Percentiles rank a stretch among this genome's conserved stretches.
phyloP scores from a whole-genome alignment of 30 jellyfish, hydroid and myxozoan genomes.

The Mastigias papua region DNA sequence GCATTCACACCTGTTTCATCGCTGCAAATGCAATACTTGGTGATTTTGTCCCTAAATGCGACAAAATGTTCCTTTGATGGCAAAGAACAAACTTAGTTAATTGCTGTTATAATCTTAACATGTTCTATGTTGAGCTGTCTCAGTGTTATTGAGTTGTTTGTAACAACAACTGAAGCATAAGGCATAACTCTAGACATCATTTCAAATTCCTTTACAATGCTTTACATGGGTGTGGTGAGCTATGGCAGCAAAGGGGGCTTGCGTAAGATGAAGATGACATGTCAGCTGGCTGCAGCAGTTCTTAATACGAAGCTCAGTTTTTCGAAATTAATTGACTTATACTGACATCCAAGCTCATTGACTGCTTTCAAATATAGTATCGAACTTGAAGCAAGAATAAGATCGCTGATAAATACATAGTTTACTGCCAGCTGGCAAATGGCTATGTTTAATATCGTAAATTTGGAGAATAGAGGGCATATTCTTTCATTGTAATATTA shows the following conservation, averaged over 20 bases:
- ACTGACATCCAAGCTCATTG: not conserved
- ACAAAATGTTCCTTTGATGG: not conserved
- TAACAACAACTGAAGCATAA: not conserved
- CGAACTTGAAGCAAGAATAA: not conserved
- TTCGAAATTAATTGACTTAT: too few species aligned
- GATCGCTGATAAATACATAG: too few species aligned
- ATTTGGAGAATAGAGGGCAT: not conserved
- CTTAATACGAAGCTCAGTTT: too few species aligned
- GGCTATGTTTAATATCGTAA: not conserved
- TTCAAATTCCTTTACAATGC: not conserved
- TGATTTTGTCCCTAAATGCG: not conserved
- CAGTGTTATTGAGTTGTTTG: not conserved
- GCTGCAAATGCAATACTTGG: not conserved
- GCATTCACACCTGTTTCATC: constrained; percentile 34
- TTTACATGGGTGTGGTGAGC: not conserved
- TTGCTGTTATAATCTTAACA: not conserved
- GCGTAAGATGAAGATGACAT: too few species aligned
- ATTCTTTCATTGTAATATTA: not conserved
- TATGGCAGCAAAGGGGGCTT: too few species aligned
- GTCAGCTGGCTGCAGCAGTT: too few species aligned
- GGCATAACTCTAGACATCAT: not conserved
- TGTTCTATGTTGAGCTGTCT: not conserved
- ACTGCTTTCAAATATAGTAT: not conserved
- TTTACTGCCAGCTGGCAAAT: too few species aligned
- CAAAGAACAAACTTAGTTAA: not conserved